Percentiles rank a stretch among this genome's conserved stretches.
Evolutionary conservation across 2,888 invertebrate species (phyloP).

Genomic region (Operophtera brumata): DNA sequence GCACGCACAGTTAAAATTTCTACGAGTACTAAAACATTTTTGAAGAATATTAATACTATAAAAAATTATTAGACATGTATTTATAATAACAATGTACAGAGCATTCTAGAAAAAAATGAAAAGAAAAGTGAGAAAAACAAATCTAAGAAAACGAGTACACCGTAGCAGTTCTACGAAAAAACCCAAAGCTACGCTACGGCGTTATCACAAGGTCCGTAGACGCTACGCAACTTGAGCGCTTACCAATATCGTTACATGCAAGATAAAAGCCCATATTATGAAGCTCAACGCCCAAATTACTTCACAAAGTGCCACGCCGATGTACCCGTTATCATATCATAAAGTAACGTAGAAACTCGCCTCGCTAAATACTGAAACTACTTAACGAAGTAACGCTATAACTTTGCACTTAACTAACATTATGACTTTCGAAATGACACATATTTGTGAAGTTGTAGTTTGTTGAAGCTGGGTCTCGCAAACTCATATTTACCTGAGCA

Average conservation of each 20-base stretch:
- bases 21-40: too few relatives aligned
- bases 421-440: background rate
- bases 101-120: background rate
- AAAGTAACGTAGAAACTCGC: conserved; percentile 14
- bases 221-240: background rate
- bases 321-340: conserved; percentile 13
- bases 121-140: background rate
- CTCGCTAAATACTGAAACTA: conserved; percentile 18
- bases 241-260: background rate
- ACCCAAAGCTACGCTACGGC: background rate
- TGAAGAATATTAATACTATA: too few relatives aligned
- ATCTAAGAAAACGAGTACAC: background rate
- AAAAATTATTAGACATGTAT: too few relatives aligned
- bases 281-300: conserved; percentile 3
- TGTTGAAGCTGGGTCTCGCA: too few relatives aligned
- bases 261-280: conserved; percentile 3
- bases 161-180: background rate
- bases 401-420: background rate
- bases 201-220: background rate
- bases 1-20: too few relatives aligned
- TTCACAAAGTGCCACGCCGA: conserved; percentile 1
- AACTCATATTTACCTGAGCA: too few relatives aligned
- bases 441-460: too few relatives aligned
- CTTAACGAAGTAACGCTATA: conserved; percentile 2
- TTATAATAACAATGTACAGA: background rate